Base-by-base conservation (phyloP, 1,140 invertebrate species). In the Alviniconcha marisindica region DNA sequence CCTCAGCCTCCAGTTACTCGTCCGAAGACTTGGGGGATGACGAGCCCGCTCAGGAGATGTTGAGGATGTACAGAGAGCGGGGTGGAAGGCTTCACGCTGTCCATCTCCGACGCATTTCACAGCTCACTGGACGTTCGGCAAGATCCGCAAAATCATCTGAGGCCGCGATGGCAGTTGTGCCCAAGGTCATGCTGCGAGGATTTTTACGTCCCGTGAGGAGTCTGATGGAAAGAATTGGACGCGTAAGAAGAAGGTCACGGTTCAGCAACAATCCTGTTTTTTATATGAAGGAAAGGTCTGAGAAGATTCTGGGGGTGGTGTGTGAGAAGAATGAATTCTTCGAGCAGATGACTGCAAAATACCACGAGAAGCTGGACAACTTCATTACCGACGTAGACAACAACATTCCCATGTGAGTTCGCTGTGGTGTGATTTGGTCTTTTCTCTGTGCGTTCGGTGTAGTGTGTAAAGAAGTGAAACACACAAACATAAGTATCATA, bases 241-340 rank as follows among this genome's bases (percentile, higher is more conserved):
- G 0, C n/a, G 48, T 24, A 18, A 71, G 15, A 33, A 80, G 51
- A 31, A 56, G 24, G 28, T 74, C 42, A 2, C 5, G 18, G 51
- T 82, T 76, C 28, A 74, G 14, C 14, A 31, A 12, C n/a, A 71
- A 85, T 42, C 78, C 82, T 0, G 12, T 21, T 2, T 36, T 14
- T 21, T 86, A 84, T 74, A n/a, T 88, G 54, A 84, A 87, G 33
- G 40, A 63, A 3, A 71, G 83, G 28, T 60, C 81, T 0, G 66
- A 84, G 21, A 86, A 85, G 48, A 69, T 84, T 10, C 15, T 84
- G 1, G 63, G 38, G 2, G 71, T 79, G 0, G 54, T 82, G 1
- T 66, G 71, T 15, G 36, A 83, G 1, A 79, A 82, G 40, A 24
- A 77, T 7, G 33, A 63, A 0, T 77, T 86, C 10, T 48, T 88